Evolutionary conservation across 2,888 invertebrate species (phyloP).

Genomic region (Hydriomena furcata): DNA sequence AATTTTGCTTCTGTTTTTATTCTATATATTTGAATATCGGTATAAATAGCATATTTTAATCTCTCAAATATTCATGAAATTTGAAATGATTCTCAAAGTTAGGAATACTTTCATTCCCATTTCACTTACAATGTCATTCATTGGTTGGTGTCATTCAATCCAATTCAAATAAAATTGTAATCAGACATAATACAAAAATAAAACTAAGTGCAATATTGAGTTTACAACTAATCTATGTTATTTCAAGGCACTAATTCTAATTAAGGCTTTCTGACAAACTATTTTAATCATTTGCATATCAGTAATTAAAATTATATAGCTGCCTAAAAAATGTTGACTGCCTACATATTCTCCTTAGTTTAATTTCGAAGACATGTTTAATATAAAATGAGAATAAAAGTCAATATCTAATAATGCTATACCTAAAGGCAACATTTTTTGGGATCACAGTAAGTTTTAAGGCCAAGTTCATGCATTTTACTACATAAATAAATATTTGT

Average conservation of each 20-base stretch:
- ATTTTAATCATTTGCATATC: constrained; percentile 9
- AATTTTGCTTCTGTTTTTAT: no score
- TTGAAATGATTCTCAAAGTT: no score
- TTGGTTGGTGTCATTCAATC: constrained; percentile 1
- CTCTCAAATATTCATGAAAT: no score
- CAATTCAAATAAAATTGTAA: constrained; percentile 6
- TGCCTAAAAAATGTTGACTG: constrained; percentile 36
- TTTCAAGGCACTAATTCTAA: constrained; percentile 67
- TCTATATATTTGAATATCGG: no score
- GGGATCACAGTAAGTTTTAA: constrained; percentile 46
- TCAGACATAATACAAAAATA: constrained; percentile 25
- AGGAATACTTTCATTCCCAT: no score
- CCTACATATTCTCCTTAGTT: background rate
- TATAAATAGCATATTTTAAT: no score
- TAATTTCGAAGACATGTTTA: background rate
- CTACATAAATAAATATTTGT: constrained; percentile 12
- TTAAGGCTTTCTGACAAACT: constrained; percentile 51
- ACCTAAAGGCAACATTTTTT: constrained; percentile 27
- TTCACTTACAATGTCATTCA: no score
- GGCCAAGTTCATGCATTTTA: constrained; percentile 29
- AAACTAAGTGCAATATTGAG: constrained; percentile 31
- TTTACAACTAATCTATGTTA: constrained; percentile 39
- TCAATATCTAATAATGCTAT: constrained; percentile 13
- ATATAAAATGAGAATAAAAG: background rate
- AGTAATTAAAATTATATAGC: constrained; percentile 45